These are phyloP conservation scores for Eubucco bourcierii DNA, from an alignment of 2,113 vertebrate species.

Conservation along the genomic window DNA sequence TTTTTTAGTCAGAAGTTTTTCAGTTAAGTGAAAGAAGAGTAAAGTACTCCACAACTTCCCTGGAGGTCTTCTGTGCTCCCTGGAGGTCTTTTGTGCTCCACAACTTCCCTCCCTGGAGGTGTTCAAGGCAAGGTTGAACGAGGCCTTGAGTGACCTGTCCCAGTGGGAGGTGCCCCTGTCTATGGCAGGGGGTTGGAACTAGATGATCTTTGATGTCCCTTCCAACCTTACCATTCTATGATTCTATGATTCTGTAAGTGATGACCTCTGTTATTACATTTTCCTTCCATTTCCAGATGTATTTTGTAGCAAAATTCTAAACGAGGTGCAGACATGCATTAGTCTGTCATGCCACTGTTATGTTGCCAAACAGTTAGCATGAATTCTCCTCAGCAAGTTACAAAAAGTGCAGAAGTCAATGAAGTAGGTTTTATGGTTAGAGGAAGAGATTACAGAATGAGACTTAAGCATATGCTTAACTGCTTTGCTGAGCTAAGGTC, in stretches of 20 bases:
- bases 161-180: too few relatives aligned
- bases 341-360: conserved; percentile 23
- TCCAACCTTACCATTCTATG: too few relatives aligned
- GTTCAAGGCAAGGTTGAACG: too few relatives aligned
- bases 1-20: neutral
- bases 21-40: neutral
- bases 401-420: conserved; percentile 72
- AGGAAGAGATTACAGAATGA: conserved; percentile 43
- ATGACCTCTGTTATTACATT: neutral
- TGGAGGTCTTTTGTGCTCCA: too few relatives aligned
- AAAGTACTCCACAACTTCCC: neutral
- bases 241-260: too few relatives aligned
- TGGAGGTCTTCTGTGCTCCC: too few relatives aligned
- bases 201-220: too few relatives aligned
- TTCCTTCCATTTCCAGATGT: neutral
- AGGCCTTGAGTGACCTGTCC: too few relatives aligned
- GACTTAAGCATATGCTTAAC: conserved; percentile 58
- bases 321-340: neutral
- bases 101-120: too few relatives aligned
- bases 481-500: conserved; percentile 56
- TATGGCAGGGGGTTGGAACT: too few relatives aligned
- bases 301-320: neutral
- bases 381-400: conserved; percentile 57
- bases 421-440: conserved; percentile 41
- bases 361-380: conserved; percentile 61